Evolutionary conservation across 2,888 invertebrate genomes (phyloP), one percentile per base, ranked within the genome.

Genomic region (Leucoptera coffeella): DNA sequence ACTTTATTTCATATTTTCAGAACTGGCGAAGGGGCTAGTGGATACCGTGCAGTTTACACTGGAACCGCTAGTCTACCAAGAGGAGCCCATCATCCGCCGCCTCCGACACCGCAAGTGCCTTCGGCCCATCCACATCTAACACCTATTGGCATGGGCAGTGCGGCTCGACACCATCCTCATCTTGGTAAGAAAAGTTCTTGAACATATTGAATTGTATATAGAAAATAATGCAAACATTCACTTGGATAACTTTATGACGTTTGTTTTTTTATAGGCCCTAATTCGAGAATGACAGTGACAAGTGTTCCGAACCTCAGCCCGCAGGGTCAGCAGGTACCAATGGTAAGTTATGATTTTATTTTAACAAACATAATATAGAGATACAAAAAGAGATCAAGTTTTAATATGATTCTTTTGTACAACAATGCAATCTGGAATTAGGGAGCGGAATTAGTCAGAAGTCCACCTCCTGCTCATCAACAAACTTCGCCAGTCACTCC

Each of bases 401-500:
- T 38, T 32, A 29, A 21, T 32, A 12, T 5, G 10, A 15, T 29
- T 25, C 28, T 10, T 15, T 25, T 28, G 15, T 17, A 13, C 12
- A n/a, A n/a, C 19, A 8, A 19, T 19, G 19, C 19, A n/a, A 19
- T n/a, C 19, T n/a, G 73, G 65, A 56, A 52, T n/a, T 77, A 82
- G 82, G 78, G 73, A 34, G 73, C 73, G 36, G 77, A 77, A 42
- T 60, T 76, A 52, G 62, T 56, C 43, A 80, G 84, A 71, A 85
- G 85, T 58, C 87, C 86, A 46, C 87, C 87, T 47, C 87, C 87
- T 50, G 87, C 88, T 41, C 87, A 87, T 61, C 87, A 86, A 74
- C 86, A 82, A 57, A 75, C 75, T 50, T 80, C 81, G 47, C 82
- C 82, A 41, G 75, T 80, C 50, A 76, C 78, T 50, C 74, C 80